Evolutionary conservation across 2,113 vertebrate species (phyloP).

Genomic region (Diglossa brunneiventris): DNA sequence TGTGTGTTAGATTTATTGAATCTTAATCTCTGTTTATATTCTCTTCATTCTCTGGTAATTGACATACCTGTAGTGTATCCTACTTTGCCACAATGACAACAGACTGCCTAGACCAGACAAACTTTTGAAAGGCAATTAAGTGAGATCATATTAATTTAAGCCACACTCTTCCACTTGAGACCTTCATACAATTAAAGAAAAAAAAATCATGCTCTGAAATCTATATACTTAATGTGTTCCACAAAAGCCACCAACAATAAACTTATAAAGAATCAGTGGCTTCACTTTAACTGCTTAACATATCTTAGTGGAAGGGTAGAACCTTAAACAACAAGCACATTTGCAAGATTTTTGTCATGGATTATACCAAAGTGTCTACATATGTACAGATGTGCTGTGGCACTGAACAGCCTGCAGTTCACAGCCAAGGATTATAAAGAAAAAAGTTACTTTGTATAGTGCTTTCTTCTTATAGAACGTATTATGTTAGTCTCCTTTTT

Average conservation of each 20-base stretch:
- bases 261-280: not conserved
- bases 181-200: not conserved
- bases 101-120: not conserved
- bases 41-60: not conserved
- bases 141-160: not conserved
- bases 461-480: not conserved
- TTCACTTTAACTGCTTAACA: not conserved
- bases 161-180: not conserved
- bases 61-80: not conserved
- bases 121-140: not conserved
- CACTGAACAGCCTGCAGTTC: not conserved
- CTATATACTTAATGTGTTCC: not conserved
- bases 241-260: slow-evolving; percentile 12
- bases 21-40: not conserved
- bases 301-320: not conserved
- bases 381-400: not conserved
- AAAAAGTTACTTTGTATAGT: not conserved
- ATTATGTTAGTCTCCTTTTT: not conserved
- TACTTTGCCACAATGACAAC: not conserved
- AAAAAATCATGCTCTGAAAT: not conserved
- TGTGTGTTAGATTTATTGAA: not conserved
- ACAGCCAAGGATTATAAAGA: not conserved
- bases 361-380: not conserved
- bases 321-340: not conserved
- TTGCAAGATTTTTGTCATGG: slow-evolving; percentile 19